Base-by-base conservation (phyloP, 2,888 invertebrate genomes). In the Heliconius cydno region DNA sequence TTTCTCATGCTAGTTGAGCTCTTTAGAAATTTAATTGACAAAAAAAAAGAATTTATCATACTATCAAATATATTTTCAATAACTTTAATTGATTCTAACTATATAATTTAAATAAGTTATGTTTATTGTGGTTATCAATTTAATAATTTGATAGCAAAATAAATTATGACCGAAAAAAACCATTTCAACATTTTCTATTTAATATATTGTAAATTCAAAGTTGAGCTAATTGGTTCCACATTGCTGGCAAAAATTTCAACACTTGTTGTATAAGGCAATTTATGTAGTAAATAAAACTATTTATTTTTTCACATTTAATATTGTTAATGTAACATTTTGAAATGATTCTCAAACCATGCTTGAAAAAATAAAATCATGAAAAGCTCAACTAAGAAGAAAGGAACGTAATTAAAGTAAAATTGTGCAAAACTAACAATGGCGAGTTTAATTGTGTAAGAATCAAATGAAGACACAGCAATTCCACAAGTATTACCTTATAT, bases 381-480 rank as follows among this genome's bases (percentile, higher is more conserved):
- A 89, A 90, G 88, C 88, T 87, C 89, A 88, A 88, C 84, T 57
- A 73, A 80, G 72, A 65, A 78, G 76, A 83, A 86, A 88, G 88
- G 88, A 90, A 88, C 89, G 86, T 89, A 87, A 87, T 86, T 60
- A n/a, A n/a, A 60, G n/a, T 57, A 57, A 85, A 87, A 83, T 82
- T 78, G 66, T 78, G 65, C 78, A 78, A 72, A 77, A 73, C 22
- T 25, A 70, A 73, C 57, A 73, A 73, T 72, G 65, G 66, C 22
- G 34, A 41, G 22, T 82, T 30, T 72, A 0, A 30, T 12, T 25
- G 22, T 34, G 22, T 72, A 10, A 30, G 57, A 72, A 72, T 72
- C 34, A 57, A 73, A 86, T 84, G 77, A 84, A 85, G 84, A 87
- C 86, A 88, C 89, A 90, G 89, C 90, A 91, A 91, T 91, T 91